Base-by-base conservation (phyloP, 2,888 invertebrate species). In the Pristionchus entomophagus region DNA sequence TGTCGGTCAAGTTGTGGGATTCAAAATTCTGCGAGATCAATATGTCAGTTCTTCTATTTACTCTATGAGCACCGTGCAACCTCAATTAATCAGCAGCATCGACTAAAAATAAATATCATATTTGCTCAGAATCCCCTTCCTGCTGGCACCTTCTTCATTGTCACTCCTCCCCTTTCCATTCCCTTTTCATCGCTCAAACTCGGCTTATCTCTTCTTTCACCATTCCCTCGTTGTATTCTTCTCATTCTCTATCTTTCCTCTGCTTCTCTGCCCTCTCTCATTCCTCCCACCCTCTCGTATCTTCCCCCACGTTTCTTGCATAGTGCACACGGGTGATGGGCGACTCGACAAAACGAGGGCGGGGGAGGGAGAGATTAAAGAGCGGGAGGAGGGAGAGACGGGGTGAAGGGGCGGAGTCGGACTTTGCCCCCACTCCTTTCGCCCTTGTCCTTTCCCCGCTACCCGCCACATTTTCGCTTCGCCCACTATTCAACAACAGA, bases 271-370 rank as follows among this genome's bases (percentile, higher is more conserved):
- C n/a, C 22, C 51, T 41, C 45, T 51, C 65, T 53, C 35, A 19
- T 5, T 53, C 22, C 29, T 14, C 19, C 19, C 22, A 38, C 32
- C n/a, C 49, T 69, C 53, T 62, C 32, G 19, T 14, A 19, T 53
- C 22, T 1, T 41, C 77, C 49, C 26, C 26, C 77, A 77, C 41
- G 77, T 77, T 77, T 65, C 45, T 77, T 77, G 45, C 49, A 45
- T 49, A 77, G 77, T 77, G 77, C 77, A 49, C 26, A 77, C n/a
- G 12, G 45, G 45, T 14, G 45, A 45, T 22, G 45, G 41, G 32
- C 35, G 73, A 14, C 26, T 29, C 29, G 10, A 10, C 29, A 32
- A 14, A 8, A 32, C 29, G 35, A 35, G 65, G 45, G 73, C 5
- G 69, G n/a, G n/a, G 26, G 26, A 73, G 73, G 5, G 73, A 6